Conservation (phyloP, 1,140 invertebrate genomes). For the Archivesica marissinica region DNA sequence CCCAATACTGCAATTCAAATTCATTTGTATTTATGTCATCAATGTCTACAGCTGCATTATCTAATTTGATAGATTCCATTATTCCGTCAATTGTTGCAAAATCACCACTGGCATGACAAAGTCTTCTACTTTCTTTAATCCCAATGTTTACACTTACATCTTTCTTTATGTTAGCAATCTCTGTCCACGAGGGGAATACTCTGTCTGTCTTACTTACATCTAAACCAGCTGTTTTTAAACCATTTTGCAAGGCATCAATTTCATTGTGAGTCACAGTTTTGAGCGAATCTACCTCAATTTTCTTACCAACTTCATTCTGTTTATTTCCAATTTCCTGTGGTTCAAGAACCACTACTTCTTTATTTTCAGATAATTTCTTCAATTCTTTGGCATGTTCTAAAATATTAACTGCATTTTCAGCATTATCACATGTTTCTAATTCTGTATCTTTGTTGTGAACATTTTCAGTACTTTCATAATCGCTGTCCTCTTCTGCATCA, state of each 20-base stretch:
- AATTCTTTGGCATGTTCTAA: neutral
- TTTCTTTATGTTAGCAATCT: neutral
- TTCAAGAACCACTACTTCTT: neutral
- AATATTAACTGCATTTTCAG: neutral
- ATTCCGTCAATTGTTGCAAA: neutral
- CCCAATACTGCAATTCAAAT: slow-evolving; percentile 29
- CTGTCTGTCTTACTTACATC: neutral
- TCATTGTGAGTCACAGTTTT: neutral
- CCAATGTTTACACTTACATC: neutral
- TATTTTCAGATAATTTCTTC: neutral
- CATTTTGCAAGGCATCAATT: neutral
- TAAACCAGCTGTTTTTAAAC: neutral
- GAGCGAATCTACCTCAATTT: neutral
- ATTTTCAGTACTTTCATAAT: neutral
- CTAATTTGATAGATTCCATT: too few species aligned
- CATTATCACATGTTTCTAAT: neutral
- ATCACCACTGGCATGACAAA: neutral
- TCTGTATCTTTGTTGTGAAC: neutral
- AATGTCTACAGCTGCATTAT: neutral
- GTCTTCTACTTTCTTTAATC: neutral
- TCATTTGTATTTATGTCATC: neutral
- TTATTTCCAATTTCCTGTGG: neutral
- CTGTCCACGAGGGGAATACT: neutral
- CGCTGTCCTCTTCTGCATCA: neutral
- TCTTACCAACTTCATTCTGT: neutral